Conservation (phyloP, 2,797 vertebrate genomes). For the Lacerta bilineata region DNA sequence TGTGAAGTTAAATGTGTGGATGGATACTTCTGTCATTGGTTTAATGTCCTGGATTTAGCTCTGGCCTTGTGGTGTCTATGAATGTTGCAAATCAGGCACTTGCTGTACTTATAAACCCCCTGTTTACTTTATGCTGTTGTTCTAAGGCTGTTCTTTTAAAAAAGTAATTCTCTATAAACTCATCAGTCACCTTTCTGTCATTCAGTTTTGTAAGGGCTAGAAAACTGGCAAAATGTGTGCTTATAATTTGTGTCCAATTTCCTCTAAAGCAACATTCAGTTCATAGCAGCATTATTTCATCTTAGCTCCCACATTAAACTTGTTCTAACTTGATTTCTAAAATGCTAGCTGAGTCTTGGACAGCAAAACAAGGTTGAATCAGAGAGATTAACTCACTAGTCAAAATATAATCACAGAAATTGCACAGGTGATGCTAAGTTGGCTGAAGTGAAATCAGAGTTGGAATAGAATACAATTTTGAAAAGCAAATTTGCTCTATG, state of each 20-base stretch:
- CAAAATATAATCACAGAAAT: slow-evolving; percentile 47
- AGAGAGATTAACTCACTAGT: slow-evolving; percentile 38
- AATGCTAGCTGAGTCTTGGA: slow-evolving; percentile 50
- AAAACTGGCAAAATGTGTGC: background rate
- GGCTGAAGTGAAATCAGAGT: slow-evolving; percentile 15
- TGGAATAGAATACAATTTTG: background rate
- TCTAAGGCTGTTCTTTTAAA: background rate
- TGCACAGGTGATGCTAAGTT: slow-evolving; percentile 15
- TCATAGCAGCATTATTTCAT: slow-evolving; percentile 56
- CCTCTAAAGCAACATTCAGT: slow-evolving; percentile 45
- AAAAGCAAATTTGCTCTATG: background rate
- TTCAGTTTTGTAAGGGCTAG: slow-evolving; percentile 23
- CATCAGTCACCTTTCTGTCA: slow-evolving; percentile 38
- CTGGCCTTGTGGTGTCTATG: background rate
- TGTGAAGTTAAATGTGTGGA: background rate
- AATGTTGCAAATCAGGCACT: background rate
- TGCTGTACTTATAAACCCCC: slow-evolving; percentile 2
- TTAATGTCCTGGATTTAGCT: background rate
- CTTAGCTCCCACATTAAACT: slow-evolving; percentile 55
- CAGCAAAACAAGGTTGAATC: slow-evolving; percentile 54
- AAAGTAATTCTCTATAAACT: background rate
- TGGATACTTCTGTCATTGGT: background rate
- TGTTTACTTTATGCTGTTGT: background rate
- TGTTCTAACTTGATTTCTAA: slow-evolving; percentile 33
- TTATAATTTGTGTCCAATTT: background rate